phyloP scores from a whole-genome alignment of 2,888 invertebrate species.

The Dryobota labecula region DNA sequence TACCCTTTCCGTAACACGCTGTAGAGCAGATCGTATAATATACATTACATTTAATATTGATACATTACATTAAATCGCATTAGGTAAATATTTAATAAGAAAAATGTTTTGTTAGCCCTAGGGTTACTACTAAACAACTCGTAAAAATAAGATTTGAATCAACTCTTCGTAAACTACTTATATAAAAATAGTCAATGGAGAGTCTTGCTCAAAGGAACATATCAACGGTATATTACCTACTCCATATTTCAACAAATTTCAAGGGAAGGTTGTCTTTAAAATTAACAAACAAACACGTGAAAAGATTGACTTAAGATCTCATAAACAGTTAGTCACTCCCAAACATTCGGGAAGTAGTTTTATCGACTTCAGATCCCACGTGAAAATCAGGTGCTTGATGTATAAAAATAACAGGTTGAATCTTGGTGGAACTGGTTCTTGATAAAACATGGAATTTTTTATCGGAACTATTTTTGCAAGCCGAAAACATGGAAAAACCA shows the following conservation, averaged over 20 bases:
- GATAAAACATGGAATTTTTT: background rate
- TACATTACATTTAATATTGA: slow-evolving; percentile 22
- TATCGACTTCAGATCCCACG: slow-evolving; percentile 19
- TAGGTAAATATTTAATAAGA: slow-evolving; percentile 24
- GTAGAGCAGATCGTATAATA: slow-evolving; percentile 28
- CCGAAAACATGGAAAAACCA: slow-evolving; percentile 31
- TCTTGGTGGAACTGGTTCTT: slow-evolving; percentile 2
- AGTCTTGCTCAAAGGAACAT: slow-evolving; percentile 40
- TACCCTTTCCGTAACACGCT: no score
- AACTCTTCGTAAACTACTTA: slow-evolving; percentile 6
- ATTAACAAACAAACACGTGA: slow-evolving; percentile 58
- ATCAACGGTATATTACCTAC: slow-evolving; percentile 37
- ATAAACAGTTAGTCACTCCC: slow-evolving; percentile 56
- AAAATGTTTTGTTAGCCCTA: slow-evolving; percentile 23
- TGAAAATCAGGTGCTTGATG: background rate
- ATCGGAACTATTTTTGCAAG: slow-evolving; percentile 15
- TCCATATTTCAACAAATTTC: slow-evolving; percentile 69
- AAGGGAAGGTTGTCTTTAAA: slow-evolving; percentile 80
- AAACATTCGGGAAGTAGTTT: slow-evolving; percentile 44
- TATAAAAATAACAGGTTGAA: background rate
- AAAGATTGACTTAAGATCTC: slow-evolving; percentile 67
- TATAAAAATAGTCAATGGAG: slow-evolving; percentile 36
- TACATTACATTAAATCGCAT: slow-evolving; percentile 9
- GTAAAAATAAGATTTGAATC: slow-evolving; percentile 3
- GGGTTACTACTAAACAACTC: slow-evolving; percentile 9